These are phyloP conservation scores for Lordiphosa fenestrarum DNA, from an alignment of 2,888 invertebrate species.

Conservation along the genomic window DNA sequence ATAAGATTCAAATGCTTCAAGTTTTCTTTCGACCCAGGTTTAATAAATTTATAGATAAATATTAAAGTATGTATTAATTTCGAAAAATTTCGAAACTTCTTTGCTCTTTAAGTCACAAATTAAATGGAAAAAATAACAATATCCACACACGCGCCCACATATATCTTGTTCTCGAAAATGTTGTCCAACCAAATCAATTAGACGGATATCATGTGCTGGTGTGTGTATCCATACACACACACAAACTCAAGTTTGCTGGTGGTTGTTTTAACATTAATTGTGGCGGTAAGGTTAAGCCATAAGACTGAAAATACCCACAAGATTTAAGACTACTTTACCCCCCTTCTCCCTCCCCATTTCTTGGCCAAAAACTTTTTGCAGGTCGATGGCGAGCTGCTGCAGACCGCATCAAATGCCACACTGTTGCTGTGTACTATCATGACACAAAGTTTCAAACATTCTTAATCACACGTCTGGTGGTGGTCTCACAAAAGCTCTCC, in stretches of 20 bases:
- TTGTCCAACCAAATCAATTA: not conserved
- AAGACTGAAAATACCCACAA: not conserved
- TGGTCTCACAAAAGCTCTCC: slow-evolving; percentile 15
- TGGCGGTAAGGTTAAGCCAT: slow-evolving; percentile 23
- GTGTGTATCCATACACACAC: slow-evolving; percentile 21
- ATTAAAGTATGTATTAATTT: no score
- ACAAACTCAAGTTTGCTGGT: slow-evolving; percentile 19
- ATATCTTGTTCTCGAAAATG: not conserved
- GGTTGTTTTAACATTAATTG: slow-evolving; percentile 13
- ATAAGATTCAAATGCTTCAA: no score
- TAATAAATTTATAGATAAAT: no score
- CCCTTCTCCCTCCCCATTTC: not conserved
- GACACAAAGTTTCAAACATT: not conserved
- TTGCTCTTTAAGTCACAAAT: no score
- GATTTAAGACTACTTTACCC: not conserved
- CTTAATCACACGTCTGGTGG: slow-evolving; percentile 1
- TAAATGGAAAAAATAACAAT: no score
- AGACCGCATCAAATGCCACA: slow-evolving; percentile 17
- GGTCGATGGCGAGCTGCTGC: slow-evolving; percentile 25
- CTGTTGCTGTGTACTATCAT: slow-evolving; percentile 13
- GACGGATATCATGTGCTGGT: slow-evolving; percentile 13
- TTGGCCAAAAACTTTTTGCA: not conserved
- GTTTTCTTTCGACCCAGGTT: no score
- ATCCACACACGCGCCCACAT: no score
- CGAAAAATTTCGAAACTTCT: no score